These are phyloP conservation scores for Meloidogyne exigua DNA, from an alignment of 1,140 invertebrate species.

Conservation along the genomic window DNA sequence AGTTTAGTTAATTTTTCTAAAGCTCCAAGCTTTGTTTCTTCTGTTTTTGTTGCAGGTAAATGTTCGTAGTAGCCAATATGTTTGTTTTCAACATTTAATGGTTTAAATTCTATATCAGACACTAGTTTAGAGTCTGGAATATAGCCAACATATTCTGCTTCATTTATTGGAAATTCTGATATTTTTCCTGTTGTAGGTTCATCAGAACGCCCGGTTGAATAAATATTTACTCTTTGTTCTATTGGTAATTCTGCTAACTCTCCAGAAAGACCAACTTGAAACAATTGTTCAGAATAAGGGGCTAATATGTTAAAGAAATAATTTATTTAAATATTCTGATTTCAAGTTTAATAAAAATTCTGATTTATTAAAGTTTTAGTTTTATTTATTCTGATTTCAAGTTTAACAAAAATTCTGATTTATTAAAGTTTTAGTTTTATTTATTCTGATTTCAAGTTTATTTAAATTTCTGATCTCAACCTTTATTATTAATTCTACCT, in stretches of 20 bases:
- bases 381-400: no score
- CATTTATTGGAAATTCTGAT: not conserved
- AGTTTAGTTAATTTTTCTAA: conserved; percentile 1
- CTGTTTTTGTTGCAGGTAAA: not conserved
- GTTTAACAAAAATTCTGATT: no score
- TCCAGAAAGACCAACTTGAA: no score
- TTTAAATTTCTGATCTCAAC: no score
- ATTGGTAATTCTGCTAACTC: no score
- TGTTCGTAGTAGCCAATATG: not conserved
- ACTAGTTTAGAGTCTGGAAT: not conserved
- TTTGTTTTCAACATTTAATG: not conserved
- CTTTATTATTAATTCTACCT: not conserved
- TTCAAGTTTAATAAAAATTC: no score
- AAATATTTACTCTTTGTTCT: conserved; percentile 21
- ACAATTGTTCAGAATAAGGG: no score
- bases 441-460: no score
- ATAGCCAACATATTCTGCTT: not conserved
- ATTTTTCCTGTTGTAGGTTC: not conserved
- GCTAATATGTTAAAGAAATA: no score
- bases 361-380: no score
- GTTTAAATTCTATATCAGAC: not conserved
- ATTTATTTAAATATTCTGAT: no score
- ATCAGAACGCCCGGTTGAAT: conserved; percentile 35
- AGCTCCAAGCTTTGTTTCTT: not conserved
- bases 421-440: no score